phyloP scores from a whole-genome alignment of 2,797 vertebrate genomes.

The Tympanoctomys barrerae region DNA sequence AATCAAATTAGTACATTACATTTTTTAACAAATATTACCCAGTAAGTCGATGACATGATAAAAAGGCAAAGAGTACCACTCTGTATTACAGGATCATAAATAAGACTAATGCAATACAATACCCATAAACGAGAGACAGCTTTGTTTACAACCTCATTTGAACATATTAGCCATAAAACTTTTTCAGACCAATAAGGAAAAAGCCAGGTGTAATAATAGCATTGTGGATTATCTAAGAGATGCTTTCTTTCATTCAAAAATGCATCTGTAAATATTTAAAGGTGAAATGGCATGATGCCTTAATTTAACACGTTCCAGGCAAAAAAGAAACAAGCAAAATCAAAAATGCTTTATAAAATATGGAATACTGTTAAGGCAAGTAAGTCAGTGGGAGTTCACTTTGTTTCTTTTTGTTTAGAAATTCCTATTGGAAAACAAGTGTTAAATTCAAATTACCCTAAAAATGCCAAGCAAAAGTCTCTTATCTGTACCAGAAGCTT shows the following conservation, averaged over 20 bases:
- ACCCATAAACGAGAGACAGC: not conserved
- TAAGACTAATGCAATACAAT: not conserved
- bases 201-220: not conserved
- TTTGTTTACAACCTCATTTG: not conserved
- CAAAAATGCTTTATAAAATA: not conserved
- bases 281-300: not conserved
- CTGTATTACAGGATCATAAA: not conserved
- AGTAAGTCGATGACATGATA: not conserved
- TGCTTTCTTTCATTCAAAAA: not conserved
- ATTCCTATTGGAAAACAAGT: not conserved
- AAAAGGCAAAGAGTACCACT: not conserved
- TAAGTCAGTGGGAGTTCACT: not conserved
- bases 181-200: not conserved
- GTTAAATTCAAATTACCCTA: conserved; percentile 6
- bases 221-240: not conserved
- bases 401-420: not conserved
- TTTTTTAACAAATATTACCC: conserved; percentile 9
- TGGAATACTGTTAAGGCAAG: not conserved
- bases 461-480: not conserved
- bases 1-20: not conserved
- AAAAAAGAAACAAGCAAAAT: not conserved
- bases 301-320: not conserved
- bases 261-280: not conserved
- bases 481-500: not conserved
- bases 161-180: not conserved